A percentile compares a stretch with the other conserved stretches of the same genome.
These are phyloP conservation scores for Scatophagus argus DNA, from an alignment of 2,113 vertebrate species.

Conservation along the genomic window DNA sequence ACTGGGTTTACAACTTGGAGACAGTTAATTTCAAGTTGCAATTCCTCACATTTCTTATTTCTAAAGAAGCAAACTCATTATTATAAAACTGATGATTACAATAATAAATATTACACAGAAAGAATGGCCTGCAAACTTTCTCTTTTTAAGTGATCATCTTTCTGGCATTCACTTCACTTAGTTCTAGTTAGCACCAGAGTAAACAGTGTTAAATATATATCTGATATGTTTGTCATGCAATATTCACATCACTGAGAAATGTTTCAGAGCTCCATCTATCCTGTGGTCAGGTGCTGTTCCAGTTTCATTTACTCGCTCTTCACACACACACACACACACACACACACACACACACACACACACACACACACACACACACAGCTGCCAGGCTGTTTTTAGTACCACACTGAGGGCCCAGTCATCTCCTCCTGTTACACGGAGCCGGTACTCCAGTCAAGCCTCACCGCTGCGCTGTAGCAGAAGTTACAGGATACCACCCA, in stretches of 20 bases:
- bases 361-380: too few relatives aligned
- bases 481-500: conserved; percentile 34
- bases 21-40: not conserved
- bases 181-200: not conserved
- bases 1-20: not conserved
- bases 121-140: not conserved
- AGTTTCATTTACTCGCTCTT: conserved; percentile 49
- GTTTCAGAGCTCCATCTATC: conserved; percentile 15
- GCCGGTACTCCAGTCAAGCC: conserved; percentile 34
- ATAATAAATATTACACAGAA: not conserved
- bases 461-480: conserved; percentile 11
- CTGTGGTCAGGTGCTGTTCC: conserved; percentile 51
- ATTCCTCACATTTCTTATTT: not conserved
- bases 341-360: too few relatives aligned
- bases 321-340: too few relatives aligned
- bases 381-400: conserved; percentile 79
- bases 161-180: not conserved
- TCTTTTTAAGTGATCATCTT: not conserved
- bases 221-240: conserved; percentile 2
- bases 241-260: conserved; percentile 16
- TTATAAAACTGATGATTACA: not conserved
- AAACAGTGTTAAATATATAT: not conserved
- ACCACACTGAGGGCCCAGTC: conserved; percentile 65
- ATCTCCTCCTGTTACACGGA: conserved; percentile 75
- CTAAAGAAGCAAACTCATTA: not conserved